Evolutionary conservation across 2,797 vertebrate genomes (phyloP).

Genomic region (Malacoraja senta): DNA sequence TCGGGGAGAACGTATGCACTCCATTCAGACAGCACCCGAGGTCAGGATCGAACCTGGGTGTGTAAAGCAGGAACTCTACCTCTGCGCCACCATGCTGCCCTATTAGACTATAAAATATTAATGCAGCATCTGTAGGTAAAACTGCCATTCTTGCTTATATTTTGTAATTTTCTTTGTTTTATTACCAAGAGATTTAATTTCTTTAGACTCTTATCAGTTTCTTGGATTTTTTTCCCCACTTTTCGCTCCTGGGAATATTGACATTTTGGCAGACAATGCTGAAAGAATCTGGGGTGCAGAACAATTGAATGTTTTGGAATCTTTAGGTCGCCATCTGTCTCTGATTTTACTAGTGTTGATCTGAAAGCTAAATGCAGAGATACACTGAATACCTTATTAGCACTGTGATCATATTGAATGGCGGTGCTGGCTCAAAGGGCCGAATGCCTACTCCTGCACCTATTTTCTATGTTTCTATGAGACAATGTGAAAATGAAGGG

Average conservation of each 20-base stretch:
- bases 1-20: no score
- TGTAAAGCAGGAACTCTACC: no score
- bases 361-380: constrained; percentile 60
- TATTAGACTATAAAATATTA: neutral
- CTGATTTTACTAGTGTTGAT: constrained; percentile 57
- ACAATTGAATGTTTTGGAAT: constrained; percentile 60
- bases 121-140: neutral
- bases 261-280: constrained; percentile 46
- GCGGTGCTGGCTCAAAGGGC: no score
- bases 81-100: no score
- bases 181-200: neutral
- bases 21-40: no score
- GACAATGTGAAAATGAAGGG: neutral
- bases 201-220: neutral
- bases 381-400: constrained; percentile 56
- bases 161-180: neutral
- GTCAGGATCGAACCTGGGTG: no score
- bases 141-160: neutral
- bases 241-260: constrained; percentile 56
- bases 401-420: no score
- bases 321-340: constrained; percentile 57
- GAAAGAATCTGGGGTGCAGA: constrained; percentile 43
- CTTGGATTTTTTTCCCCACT: constrained; percentile 40
- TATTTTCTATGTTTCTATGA: neutral
- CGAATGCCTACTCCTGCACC: no score